Percentiles rank a stretch among this genome's conserved stretches.
Conservation (phyloP, 2,797 vertebrate species). For the Sebastes wilsoni region DNA sequence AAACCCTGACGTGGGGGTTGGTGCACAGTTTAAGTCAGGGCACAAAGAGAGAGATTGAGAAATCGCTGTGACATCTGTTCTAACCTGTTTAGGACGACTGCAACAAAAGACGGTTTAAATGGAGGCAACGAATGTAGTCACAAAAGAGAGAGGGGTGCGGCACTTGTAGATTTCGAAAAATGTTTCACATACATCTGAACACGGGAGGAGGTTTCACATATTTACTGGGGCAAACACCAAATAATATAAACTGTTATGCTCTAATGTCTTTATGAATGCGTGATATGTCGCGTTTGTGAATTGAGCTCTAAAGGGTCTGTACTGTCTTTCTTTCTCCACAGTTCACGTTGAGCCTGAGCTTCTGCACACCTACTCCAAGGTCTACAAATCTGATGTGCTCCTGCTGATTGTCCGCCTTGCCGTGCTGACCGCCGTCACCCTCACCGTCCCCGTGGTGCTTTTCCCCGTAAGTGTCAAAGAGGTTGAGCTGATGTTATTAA, state of each 20-base stretch:
- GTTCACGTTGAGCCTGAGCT: constrained; percentile 90
- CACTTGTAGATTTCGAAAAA: neutral
- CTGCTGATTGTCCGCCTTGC: constrained; percentile 95
- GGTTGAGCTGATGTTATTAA: fast-evolving
- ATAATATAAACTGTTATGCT: too few species aligned
- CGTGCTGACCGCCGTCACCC: constrained; percentile 93
- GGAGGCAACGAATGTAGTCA: neutral
- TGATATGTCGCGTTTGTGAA: neutral
- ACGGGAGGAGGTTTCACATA: neutral
- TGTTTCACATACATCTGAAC: neutral
- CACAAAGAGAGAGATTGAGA: neutral
- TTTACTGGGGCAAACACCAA: neutral
- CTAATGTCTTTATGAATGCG: neutral
- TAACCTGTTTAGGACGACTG: neutral
- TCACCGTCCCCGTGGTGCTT: constrained; percentile 96
- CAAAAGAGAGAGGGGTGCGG: neutral
- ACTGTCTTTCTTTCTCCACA: constrained; percentile 2
- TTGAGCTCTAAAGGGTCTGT: neutral
- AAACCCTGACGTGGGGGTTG: neutral
- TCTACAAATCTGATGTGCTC: constrained; percentile 84
- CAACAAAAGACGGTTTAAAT: neutral
- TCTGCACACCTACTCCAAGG: constrained; percentile 92
- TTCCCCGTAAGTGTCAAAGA: constrained; percentile 89
- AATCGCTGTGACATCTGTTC: neutral
- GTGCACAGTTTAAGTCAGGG: neutral